Conservation (phyloP, 2,797 vertebrate species). For the Helostoma temminkii region DNA sequence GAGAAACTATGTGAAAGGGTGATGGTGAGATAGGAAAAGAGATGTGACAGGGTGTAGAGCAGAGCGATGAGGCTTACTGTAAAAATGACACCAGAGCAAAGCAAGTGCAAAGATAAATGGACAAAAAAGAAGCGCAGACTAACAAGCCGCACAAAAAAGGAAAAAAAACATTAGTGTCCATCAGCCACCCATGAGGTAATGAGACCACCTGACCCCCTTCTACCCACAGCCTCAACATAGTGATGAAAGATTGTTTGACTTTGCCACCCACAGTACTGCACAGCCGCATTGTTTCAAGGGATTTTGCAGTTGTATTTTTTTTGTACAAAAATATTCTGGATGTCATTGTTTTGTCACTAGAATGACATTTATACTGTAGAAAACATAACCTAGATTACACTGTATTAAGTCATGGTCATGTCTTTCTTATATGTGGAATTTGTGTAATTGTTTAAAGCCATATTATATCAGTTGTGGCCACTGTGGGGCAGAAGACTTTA, state of each 20-base stretch:
- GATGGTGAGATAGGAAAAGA: conserved; percentile 1
- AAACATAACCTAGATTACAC: background rate
- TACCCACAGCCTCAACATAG: background rate
- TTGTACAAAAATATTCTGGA: background rate
- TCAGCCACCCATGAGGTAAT: conserved; percentile 78
- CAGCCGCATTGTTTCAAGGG: background rate
- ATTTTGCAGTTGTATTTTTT: background rate
- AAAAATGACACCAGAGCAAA: conserved; percentile 2
- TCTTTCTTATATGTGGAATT: too few species aligned
- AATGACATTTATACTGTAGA: background rate
- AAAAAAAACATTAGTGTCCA: conserved; percentile 70
- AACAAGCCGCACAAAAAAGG: conserved; percentile 16
- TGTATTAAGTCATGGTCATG: background rate
- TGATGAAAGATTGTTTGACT: background rate
- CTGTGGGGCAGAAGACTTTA: background rate
- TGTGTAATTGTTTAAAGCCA: background rate
- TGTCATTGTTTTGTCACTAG: background rate
- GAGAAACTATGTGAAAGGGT: conserved; percentile 6
- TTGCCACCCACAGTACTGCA: background rate
- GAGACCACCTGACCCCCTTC: conserved; percentile 77
- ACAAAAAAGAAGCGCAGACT: conserved; percentile 53
- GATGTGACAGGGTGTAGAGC: conserved; percentile 16
- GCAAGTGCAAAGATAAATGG: conserved; percentile 13
- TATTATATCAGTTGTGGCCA: background rate
- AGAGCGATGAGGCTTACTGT: conserved; percentile 9